A percentile compares a stretch with the other conserved stretches of the same genome.
These are phyloP conservation scores for Notospermus geniculatus DNA, from an alignment of 1,140 invertebrate species.

Conservation along the genomic window DNA sequence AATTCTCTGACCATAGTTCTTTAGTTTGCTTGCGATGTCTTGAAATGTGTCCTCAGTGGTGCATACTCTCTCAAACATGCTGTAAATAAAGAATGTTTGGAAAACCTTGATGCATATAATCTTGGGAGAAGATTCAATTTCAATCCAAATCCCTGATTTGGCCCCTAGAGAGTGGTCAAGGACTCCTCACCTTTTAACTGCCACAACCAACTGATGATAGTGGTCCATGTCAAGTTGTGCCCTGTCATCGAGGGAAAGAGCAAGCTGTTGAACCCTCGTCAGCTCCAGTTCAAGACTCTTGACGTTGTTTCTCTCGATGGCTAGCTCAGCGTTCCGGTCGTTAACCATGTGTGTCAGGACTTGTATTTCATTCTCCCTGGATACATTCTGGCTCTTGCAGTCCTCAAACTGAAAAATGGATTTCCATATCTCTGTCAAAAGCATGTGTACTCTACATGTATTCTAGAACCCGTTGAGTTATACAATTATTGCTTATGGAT, in stretches of 20 bases:
- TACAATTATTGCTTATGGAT: too few species aligned
- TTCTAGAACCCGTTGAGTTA: not conserved
- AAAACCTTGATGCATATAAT: too few species aligned
- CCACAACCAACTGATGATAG: slow-evolving; percentile 6
- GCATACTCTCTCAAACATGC: too few species aligned
- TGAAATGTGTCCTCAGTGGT: too few species aligned
- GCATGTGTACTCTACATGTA: not conserved
- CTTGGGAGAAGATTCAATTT: too few species aligned
- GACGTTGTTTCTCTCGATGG: slow-evolving; percentile 36
- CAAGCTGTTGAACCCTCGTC: slow-evolving; percentile 33
- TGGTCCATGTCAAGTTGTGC: slow-evolving; percentile 23
- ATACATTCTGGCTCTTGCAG: slow-evolving; percentile 25
- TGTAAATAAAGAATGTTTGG: too few species aligned
- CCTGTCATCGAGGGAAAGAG: slow-evolving; percentile 35
- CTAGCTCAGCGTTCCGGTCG: slow-evolving; percentile 37
- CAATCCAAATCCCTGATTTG: too few species aligned
- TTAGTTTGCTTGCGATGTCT: slow-evolving; percentile 20
- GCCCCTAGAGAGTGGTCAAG: too few species aligned
- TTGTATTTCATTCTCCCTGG: slow-evolving; percentile 30
- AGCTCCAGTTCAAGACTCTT: slow-evolving; percentile 34
- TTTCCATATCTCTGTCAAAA: too few species aligned
- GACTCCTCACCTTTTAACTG: too few species aligned
- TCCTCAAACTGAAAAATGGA: slow-evolving; percentile 25
- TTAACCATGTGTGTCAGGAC: slow-evolving; percentile 32
- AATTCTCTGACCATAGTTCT: slow-evolving; percentile 38